Conservation (phyloP, 2,113 vertebrate genomes). For the Amblyopsis rosae region DNA sequence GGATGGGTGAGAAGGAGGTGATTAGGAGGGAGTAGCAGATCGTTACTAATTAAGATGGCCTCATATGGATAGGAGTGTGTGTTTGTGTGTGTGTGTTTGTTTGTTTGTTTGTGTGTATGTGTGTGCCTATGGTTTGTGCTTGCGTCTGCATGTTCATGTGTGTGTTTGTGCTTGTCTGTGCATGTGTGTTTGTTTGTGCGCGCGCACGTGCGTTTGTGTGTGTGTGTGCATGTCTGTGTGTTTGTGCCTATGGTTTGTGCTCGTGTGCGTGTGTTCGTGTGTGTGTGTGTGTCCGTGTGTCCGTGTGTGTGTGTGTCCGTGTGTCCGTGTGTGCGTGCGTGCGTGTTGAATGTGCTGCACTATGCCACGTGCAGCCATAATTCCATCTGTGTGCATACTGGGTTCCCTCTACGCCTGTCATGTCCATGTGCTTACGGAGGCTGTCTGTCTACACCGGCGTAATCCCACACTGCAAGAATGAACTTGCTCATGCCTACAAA, state of each 20-base stretch:
- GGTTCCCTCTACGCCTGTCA: no score
- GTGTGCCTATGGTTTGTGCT: neutral
- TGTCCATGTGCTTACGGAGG: no score
- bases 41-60: neutral
- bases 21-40: neutral
- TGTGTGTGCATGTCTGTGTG: conserved; percentile 9
- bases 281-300: conserved; percentile 25
- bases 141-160: neutral
- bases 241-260: conserved; percentile 11
- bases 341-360: neutral
- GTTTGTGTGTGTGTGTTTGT: conserved; percentile 36
- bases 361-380: neutral
- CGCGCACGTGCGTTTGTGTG: neutral
- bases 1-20: neutral
- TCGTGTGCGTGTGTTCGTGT: conserved; percentile 8
- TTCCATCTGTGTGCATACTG: neutral
- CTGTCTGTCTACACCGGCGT: no score
- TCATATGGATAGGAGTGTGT: neutral
- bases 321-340: neutral
- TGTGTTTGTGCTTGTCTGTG: conserved; percentile 7
- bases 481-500: no score
- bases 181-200: conserved; percentile 8
- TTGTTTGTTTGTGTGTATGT: neutral
- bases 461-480: no score
- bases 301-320: neutral